Base-by-base conservation (phyloP, 2,113 vertebrate species). In the Thamnophis sirtalis region DNA sequence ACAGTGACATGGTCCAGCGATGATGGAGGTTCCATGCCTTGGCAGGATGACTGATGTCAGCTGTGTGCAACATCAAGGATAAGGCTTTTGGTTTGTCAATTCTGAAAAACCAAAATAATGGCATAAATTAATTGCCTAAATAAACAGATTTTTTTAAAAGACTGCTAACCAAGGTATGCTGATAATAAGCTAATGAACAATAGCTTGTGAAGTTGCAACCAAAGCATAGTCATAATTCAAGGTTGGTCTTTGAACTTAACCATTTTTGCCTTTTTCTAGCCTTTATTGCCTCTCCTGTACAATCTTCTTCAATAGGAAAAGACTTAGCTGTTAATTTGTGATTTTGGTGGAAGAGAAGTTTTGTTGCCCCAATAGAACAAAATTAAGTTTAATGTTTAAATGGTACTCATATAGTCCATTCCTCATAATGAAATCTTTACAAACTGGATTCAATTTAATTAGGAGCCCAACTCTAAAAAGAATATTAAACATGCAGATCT, bases 31-130 rank as follows among this genome's bases (percentile, higher is more conserved):
- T 98, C 98, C 98, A 99, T 8, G 98, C 98, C 94, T 99, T 99
- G 84, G 99, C 99, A 1, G 99, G 99, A 95, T 99, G 99, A 96
- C 99, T 99, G 96, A 99, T 99, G 97, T 99, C 99, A 68, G 99
- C 99, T 8, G 99, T 99, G 97, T 99, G 99, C 93, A 99, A 97
- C 95, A 99, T 97, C 95, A 99, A 96, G 55, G 99, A 99, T 96
- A 99, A 97, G 43, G 98, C 99, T 98, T 99, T 99, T 24, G 99
- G 98, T 96, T 99, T 99, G 96, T 99, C 99, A 85, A 99, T 98
- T 96, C 99, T 99, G 96, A 89, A 93, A 97, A 95, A 38, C 1
- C 89, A 90, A 97, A 94, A 96, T 54, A 51, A 95, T 21, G 50
- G 85, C 92, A 93, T 54, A 53, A 94, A 80, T 93, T 92, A 91